Percentiles rank a stretch among this genome's conserved stretches.
Evolutionary conservation across 2,888 invertebrate species (phyloP).

Genomic region (Strigamia crassipes): DNA sequence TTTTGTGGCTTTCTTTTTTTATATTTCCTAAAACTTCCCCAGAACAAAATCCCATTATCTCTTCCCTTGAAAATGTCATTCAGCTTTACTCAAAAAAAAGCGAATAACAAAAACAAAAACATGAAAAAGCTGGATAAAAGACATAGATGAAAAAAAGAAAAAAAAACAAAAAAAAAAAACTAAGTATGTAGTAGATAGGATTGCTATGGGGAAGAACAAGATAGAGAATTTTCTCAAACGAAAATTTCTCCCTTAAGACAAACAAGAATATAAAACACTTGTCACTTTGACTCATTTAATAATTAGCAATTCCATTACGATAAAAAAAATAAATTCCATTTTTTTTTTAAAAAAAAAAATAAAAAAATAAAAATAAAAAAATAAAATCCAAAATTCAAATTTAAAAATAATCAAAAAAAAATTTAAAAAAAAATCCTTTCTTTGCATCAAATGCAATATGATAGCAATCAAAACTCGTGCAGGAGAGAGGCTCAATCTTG

Average conservation of each 20-base stretch:
- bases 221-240: background rate
- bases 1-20: background rate
- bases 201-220: background rate
- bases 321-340: no score
- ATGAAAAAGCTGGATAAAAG: background rate
- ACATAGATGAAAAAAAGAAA: background rate
- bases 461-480: background rate
- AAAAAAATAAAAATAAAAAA: background rate
- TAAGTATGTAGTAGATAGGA: background rate
- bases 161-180: background rate
- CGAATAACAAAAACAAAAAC: background rate
- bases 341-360: background rate
- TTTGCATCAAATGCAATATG: background rate
- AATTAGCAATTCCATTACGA: background rate
- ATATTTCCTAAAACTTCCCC: background rate
- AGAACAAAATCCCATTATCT: constrained; percentile 15
- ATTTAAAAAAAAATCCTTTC: background rate
- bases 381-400: background rate
- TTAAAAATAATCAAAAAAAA: background rate
- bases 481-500: background rate
- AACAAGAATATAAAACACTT: constrained; percentile 12
- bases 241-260: background rate
- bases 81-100: background rate
- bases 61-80: background rate
- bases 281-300: background rate